Base-by-base conservation (phyloP, 2,797 vertebrate species). In the Phrynocephalus vlangalii region DNA sequence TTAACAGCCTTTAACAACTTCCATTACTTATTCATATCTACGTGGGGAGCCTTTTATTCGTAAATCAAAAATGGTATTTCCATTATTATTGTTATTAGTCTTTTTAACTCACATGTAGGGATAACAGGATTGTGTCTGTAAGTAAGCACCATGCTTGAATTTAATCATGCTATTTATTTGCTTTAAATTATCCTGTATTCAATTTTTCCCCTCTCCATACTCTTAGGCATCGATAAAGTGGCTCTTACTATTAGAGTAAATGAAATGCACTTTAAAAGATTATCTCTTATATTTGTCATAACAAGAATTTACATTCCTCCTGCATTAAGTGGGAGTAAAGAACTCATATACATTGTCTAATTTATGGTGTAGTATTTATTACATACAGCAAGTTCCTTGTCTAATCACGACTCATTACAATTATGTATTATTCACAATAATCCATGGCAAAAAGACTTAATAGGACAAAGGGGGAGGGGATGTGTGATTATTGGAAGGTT, bases 231-330 rank as follows among this genome's bases (percentile, higher is more conserved):
- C 73, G 77, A 94, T 90, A 93, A 95, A 93, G 92, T 92, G 91
- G 90, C 92, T 96, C 92, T 92, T 91, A 89, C 91, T 87, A 95
- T 95, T 94, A 91, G 85, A 91, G 91, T 89, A 95, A 95, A 95
- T 96, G 94, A 96, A 96, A 95, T 92, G 93, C 95, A 94, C 83
- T 91, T 94, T 95, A 93, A 95, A 96, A 95, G 93, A 96, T 95
- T 95, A 93, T 96, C 91, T 94, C 95, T 93, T 95, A 91, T 90
- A 93, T 97, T 95, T 96, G 94, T 96, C 96, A 94, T 93, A 96
- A 96, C 94, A 95, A 95, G 94, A 95, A 95, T 96, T 96, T 93
- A 94, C 93, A 91, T 93, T 93, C 87, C 93, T 90, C 87, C 77
- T 88, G 90, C 94, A 94, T 96, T 94, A 96, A 96, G 93, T 91